phyloP scores from a whole-genome alignment of 2,113 vertebrate genomes.

The Periophthalmodon schlosseri region DNA sequence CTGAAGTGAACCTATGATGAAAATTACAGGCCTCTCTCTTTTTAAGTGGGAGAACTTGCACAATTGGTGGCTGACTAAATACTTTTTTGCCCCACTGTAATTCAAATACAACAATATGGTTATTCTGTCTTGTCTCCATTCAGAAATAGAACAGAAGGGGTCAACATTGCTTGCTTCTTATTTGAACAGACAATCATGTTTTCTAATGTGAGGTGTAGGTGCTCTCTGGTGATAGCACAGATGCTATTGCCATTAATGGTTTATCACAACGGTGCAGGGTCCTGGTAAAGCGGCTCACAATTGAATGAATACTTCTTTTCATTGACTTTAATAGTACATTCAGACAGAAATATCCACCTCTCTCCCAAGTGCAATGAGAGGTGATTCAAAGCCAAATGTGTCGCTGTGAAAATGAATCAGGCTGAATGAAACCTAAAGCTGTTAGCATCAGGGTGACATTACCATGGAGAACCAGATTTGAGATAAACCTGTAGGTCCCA shows the following conservation, averaged over 20 bases:
- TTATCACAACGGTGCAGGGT: slow-evolving; percentile 68
- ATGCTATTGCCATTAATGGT: slow-evolving; percentile 49
- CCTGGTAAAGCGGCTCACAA: slow-evolving; percentile 23
- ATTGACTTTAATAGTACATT: slow-evolving; percentile 31
- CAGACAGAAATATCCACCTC: slow-evolving; percentile 18
- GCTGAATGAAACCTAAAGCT: slow-evolving; percentile 35
- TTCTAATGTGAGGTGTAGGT: slow-evolving; percentile 52
- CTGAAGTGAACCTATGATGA: no score
- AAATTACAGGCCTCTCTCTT: no score
- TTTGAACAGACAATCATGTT: slow-evolving; percentile 58
- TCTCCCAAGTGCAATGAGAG: slow-evolving; percentile 33
- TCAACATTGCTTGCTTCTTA: slow-evolving; percentile 19
- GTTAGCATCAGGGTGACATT: slow-evolving; percentile 33
- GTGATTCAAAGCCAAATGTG: slow-evolving; percentile 22
- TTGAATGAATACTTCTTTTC: slow-evolving; percentile 40
- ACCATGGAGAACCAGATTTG: slow-evolving; percentile 34
- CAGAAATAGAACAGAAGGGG: background rate
- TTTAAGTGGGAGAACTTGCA: no score
- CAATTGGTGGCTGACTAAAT: no score
- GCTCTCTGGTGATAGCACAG: slow-evolving; percentile 36
- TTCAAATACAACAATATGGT: no score
- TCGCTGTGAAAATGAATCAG: slow-evolving; percentile 11
- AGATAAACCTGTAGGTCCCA: slow-evolving; percentile 47
- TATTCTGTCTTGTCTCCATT: no score
- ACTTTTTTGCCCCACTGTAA: no score